Evolutionary conservation across 2,113 vertebrate species (phyloP).

Genomic region (Camelus bactrianus): DNA sequence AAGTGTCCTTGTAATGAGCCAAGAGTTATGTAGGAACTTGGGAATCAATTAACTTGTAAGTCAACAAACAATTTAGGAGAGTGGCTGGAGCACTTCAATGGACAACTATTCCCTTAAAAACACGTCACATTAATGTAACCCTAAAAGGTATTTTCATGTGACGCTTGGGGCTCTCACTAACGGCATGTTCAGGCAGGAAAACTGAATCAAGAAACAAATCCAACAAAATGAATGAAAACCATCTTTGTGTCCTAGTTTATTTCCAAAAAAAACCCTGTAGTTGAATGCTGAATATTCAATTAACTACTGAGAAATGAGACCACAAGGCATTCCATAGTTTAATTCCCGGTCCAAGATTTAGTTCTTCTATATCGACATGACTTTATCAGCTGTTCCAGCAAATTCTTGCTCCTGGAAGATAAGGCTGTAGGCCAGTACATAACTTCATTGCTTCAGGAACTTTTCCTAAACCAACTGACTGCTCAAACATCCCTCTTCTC

Average conservation of each 20-base stretch:
- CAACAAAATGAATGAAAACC: not conserved
- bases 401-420: not conserved
- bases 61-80: slow-evolving; percentile 64
- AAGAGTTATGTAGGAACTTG: slow-evolving; percentile 49
- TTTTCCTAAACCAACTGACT: not conserved
- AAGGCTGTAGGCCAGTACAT: not conserved
- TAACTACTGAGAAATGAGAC: not conserved
- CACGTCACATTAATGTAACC: not conserved
- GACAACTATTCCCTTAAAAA: slow-evolving; percentile 45
- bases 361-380: not conserved
- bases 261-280: not conserved
- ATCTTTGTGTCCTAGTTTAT: not conserved
- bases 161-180: not conserved
- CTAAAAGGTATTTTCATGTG: not conserved
- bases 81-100: not conserved
- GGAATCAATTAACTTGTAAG: slow-evolving; percentile 62
- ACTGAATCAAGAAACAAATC: slow-evolving; percentile 6
- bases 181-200: not conserved
- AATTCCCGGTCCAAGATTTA: not conserved
- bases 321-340: not conserved
- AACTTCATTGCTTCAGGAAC: not conserved
- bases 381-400: not conserved
- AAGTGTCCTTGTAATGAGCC: slow-evolving; percentile 54
- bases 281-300: not conserved
- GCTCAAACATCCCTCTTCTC: accelerated